Evolutionary conservation across 2,888 invertebrate genomes (phyloP).

Genomic region (Seira ritae): DNA sequence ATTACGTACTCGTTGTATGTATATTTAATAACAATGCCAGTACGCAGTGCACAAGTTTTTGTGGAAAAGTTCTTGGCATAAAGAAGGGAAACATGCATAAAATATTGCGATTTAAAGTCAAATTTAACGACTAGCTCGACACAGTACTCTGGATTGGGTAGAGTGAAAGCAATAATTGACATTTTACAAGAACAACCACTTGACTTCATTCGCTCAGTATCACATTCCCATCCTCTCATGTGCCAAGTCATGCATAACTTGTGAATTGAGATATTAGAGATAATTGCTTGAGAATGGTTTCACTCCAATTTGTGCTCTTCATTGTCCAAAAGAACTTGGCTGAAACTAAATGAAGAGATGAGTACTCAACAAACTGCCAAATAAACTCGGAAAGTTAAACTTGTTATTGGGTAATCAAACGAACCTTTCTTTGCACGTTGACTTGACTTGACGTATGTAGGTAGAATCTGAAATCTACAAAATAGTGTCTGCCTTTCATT

Average conservation of each 20-base stretch:
- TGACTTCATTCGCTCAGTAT: neutral
- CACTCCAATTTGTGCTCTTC: constrained; percentile 3
- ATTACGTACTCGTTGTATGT: too few species aligned
- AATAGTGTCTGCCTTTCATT: too few species aligned
- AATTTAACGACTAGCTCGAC: neutral
- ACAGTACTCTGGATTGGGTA: neutral
- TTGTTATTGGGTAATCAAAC: neutral
- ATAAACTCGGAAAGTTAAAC: neutral
- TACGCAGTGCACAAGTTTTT: too few species aligned
- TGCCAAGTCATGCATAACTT: neutral
- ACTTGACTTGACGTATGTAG: neutral
- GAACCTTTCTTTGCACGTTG: neutral
- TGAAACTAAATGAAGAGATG: neutral
- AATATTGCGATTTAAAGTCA: neutral
- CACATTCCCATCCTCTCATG: neutral
- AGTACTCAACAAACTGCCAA: neutral
- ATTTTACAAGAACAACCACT: too few species aligned
- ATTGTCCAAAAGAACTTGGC: neutral
- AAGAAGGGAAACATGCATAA: neutral
- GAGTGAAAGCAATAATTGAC: neutral
- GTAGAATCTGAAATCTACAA: neutral
- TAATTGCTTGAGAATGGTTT: constrained; percentile 9
- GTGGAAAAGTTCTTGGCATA: too few species aligned
- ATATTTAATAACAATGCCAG: too few species aligned
- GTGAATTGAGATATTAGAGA: neutral